Conservation (phyloP, 2,888 invertebrate genomes). For the Xestia rhomboidea region DNA sequence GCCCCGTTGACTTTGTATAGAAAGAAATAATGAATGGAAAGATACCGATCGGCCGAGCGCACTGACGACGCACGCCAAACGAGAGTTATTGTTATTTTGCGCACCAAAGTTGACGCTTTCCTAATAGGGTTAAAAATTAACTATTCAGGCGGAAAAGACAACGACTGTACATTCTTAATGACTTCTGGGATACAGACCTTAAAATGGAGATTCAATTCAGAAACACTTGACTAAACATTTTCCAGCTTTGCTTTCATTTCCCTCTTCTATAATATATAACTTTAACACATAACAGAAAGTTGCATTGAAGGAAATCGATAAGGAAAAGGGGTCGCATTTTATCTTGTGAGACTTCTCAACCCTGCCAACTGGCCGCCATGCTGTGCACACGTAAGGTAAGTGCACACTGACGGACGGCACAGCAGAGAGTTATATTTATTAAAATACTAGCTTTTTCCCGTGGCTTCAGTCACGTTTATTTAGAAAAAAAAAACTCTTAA, state of each 20-base stretch:
- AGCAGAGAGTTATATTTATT: background rate
- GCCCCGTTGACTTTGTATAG: too few species aligned
- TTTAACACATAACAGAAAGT: constrained; percentile 16
- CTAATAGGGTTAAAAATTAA: too few species aligned
- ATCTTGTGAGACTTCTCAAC: constrained; percentile 41
- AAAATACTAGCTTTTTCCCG: too few species aligned
- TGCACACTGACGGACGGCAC: background rate
- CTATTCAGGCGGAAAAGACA: too few species aligned
- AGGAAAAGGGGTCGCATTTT: constrained; percentile 52
- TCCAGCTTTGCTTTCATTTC: background rate
- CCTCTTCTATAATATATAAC: background rate
- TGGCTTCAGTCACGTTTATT: too few species aligned
- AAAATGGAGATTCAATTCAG: background rate
- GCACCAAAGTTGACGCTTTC: too few species aligned
- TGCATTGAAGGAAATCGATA: constrained; percentile 53
- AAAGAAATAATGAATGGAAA: too few species aligned
- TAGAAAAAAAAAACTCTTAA: too few species aligned
- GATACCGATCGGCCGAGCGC: too few species aligned
- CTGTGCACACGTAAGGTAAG: background rate
- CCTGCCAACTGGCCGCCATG: constrained; percentile 15
- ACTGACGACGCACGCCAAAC: too few species aligned
- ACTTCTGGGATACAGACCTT: background rate
- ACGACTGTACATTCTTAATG: background rate
- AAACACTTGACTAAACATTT: background rate
- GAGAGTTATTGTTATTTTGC: too few species aligned